A percentile compares a stretch with the other conserved stretches of the same genome.
phyloP scores from a whole-genome alignment of 37 sponge, comb jelly and placozoan species.

The Diacarnus erythraeanus region DNA sequence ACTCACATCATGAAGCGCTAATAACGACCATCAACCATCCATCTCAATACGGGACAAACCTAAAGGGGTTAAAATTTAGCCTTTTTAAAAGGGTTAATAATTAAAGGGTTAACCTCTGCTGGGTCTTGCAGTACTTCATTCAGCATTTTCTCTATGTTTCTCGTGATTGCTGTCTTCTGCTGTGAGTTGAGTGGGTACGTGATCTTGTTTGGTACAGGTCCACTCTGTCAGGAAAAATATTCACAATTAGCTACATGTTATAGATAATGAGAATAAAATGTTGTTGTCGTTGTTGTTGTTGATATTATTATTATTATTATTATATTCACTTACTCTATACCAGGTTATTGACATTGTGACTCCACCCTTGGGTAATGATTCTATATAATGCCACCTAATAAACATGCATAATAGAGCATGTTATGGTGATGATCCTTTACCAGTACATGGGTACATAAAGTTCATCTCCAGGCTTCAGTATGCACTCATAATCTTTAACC shows the following conservation, averaged over 20 bases:
- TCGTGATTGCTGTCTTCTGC: slow-evolving; percentile 78
- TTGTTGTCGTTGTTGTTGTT: background rate
- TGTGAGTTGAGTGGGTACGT: slow-evolving; percentile 68
- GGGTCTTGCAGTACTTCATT: slow-evolving; percentile 65
- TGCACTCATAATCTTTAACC: slow-evolving; percentile 57
- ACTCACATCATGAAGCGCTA: background rate
- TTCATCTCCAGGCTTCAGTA: slow-evolving; percentile 82
- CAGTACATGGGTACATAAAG: slow-evolving; percentile 88
- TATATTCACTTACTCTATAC: slow-evolving; percentile 71
- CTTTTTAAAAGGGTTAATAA: background rate
- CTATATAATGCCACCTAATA: slow-evolving; percentile 73
- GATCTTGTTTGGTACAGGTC: slow-evolving; percentile 61
- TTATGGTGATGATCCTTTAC: slow-evolving; percentile 34
- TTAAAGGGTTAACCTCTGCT: slow-evolving; percentile 42
- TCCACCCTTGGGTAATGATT: slow-evolving; percentile 45
- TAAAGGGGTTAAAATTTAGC: background rate
- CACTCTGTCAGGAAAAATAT: slow-evolving; percentile 22
- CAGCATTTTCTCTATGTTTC: slow-evolving; percentile 92
- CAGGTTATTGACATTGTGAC: slow-evolving; percentile 81
- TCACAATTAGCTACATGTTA: background rate
- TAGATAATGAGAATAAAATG: background rate
- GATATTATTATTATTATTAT: background rate
- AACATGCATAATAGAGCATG: background rate
- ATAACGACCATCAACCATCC: slow-evolving; percentile 68
- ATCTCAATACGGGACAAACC: slow-evolving; percentile 58